These are phyloP conservation scores for Pocillopora meandrina DNA, from an alignment of 92 coral and sea anemone species.

Conservation along the genomic window DNA sequence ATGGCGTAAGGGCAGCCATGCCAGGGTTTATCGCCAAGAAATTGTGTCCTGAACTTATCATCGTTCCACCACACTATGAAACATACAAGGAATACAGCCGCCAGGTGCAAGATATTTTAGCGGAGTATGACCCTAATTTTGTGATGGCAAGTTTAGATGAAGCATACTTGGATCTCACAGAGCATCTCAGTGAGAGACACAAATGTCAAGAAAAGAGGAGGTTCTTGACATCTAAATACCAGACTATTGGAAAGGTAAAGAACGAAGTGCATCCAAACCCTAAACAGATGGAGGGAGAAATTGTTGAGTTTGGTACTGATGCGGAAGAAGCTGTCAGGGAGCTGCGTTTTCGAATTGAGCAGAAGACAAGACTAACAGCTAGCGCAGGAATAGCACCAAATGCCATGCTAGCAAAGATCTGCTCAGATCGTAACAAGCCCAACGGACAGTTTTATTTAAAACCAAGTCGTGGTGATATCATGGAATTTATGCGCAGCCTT, in stretches of 20 bases:
- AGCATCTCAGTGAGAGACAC: slow-evolving; percentile 68
- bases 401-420: slow-evolving; percentile 88
- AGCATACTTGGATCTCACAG: slow-evolving; percentile 94
- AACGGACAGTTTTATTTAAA: slow-evolving; percentile 92
- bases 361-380: slow-evolving; percentile 89
- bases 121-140: slow-evolving; percentile 85
- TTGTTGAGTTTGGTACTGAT: slow-evolving; percentile 63
- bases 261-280: slow-evolving; percentile 18
- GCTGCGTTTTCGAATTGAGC: slow-evolving; percentile 82
- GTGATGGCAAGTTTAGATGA: slow-evolving; percentile 92
- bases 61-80: slow-evolving; percentile 81
- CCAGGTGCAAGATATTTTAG: slow-evolving; percentile 75
- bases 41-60: slow-evolving; percentile 85
- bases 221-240: not conserved
- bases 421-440: slow-evolving; percentile 95
- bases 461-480: slow-evolving; percentile 64
- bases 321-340: slow-evolving; percentile 87
- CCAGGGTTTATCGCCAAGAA: slow-evolving; percentile 99
- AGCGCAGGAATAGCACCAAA: slow-evolving; percentile 99
- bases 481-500: slow-evolving; percentile 71
- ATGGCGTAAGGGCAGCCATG: slow-evolving; percentile 98
- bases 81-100: slow-evolving; percentile 83
- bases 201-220: slow-evolving; percentile 35
- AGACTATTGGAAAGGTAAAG: not conserved
- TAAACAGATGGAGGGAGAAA: not conserved